Percentiles rank a stretch among this genome's conserved stretches.
phyloP scores from a whole-genome alignment of 1,140 invertebrate genomes.

The Bombus waltoni region DNA sequence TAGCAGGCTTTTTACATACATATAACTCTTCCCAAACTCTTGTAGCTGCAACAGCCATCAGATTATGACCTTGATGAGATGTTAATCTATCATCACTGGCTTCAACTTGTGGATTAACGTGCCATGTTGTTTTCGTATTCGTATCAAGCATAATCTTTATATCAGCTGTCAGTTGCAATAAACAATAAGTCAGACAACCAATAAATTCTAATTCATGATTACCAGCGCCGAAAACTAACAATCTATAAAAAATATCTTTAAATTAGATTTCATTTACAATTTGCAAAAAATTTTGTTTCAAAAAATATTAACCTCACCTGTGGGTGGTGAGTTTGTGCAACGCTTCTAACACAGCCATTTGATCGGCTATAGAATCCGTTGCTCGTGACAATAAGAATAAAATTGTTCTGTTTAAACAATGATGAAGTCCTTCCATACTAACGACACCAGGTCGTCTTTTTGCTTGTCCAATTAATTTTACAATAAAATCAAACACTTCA shows the following conservation, averaged over 20 bases:
- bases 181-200: slow-evolving; percentile 96
- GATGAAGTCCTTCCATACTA: slow-evolving; percentile 93
- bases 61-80: slow-evolving; percentile 91
- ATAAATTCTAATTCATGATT: slow-evolving; percentile 98
- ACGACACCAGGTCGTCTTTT: slow-evolving; percentile 90
- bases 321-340: slow-evolving; percentile 96
- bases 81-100: slow-evolving; percentile 89
- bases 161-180: slow-evolving; percentile 96
- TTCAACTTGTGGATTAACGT: slow-evolving; percentile 91
- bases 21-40: slow-evolving; percentile 99
- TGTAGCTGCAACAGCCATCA: slow-evolving; percentile 94
- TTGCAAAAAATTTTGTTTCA: not conserved
- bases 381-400: slow-evolving; percentile 96
- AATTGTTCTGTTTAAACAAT: slow-evolving; percentile 96
- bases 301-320: slow-evolving; percentile 74
- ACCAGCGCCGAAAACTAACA: slow-evolving; percentile 95
- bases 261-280: slow-evolving; percentile 19
- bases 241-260: slow-evolving; percentile 79
- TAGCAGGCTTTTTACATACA: slow-evolving; percentile 97
- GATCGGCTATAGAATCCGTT: slow-evolving; percentile 93
- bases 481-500: slow-evolving; percentile 97
- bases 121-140: slow-evolving; percentile 93
- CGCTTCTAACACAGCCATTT: slow-evolving; percentile 95
- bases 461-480: slow-evolving; percentile 94
- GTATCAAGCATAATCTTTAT: slow-evolving; percentile 93